A percentile compares a stretch with the other conserved stretches of the same genome.
Conservation (phyloP, 1,140 invertebrate species). For the Coptotermes formosanus region DNA sequence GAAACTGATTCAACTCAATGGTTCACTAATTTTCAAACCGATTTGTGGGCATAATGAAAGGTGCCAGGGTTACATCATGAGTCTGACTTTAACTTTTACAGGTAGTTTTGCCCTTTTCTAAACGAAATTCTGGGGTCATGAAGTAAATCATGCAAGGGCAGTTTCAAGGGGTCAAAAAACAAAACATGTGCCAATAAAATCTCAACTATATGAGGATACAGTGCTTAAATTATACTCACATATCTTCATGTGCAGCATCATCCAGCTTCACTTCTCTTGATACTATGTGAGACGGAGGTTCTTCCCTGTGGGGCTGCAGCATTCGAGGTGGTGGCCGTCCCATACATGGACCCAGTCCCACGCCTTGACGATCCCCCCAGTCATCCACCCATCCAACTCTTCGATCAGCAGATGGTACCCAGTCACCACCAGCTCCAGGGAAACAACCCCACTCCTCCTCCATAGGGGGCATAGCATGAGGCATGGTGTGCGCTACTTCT, state of each 20-base stretch:
- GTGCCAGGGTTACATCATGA: too few relatives aligned
- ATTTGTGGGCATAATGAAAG: too few relatives aligned
- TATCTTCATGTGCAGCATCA: not conserved
- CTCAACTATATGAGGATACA: not conserved
- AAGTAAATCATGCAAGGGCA: too few relatives aligned
- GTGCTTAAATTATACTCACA: not conserved
- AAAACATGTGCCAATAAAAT: not conserved
- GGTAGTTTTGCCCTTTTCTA: too few relatives aligned
- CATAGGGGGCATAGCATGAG: not conserved
- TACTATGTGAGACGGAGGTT: not conserved
- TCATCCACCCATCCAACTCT: conserved; percentile 19
- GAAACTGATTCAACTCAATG: too few relatives aligned
- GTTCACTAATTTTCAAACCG: too few relatives aligned
- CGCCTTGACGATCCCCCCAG: not conserved
- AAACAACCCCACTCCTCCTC: conserved; percentile 21
- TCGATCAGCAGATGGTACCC: not conserved
- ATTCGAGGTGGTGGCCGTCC: not conserved
- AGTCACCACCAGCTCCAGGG: conserved; percentile 19
- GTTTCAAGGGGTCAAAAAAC: too few relatives aligned
- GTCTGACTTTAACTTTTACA: too few relatives aligned
- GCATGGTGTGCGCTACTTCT: not conserved
- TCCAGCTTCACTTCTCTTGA: not conserved
- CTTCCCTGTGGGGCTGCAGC: not conserved
- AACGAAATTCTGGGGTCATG: too few relatives aligned
- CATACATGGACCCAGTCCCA: not conserved